Evolutionary conservation across 2,797 vertebrate species (phyloP).

Genomic region (Labroides dimidiatus): DNA sequence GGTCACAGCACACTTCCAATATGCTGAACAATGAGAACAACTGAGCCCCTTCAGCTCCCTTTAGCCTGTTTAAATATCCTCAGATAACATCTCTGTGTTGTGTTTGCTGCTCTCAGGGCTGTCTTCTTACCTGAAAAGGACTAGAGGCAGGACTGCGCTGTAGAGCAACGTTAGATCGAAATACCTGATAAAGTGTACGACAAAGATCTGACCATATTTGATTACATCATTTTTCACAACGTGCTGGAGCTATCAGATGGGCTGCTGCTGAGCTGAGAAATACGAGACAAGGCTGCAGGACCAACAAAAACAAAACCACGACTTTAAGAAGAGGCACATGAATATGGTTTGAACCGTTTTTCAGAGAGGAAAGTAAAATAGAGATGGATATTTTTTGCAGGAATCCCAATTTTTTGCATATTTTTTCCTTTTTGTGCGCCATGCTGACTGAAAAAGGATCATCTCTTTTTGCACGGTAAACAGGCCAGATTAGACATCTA

Average conservation of each 20-base stretch:
- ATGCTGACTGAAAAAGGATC: not conserved
- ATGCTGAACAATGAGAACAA: constrained; percentile 73
- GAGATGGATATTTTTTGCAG: too few species aligned
- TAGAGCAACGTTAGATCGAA: constrained; percentile 43
- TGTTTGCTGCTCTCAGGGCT: constrained; percentile 40
- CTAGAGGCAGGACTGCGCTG: constrained; percentile 40
- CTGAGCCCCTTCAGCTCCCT: constrained; percentile 62
- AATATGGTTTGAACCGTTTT: too few species aligned
- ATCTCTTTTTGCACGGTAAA: not conserved
- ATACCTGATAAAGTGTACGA: constrained; percentile 35
- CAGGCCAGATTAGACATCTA: not conserved
- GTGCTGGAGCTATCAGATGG: constrained; percentile 27
- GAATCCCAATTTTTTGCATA: too few species aligned
- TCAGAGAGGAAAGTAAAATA: too few species aligned
- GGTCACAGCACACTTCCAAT: constrained; percentile 74
- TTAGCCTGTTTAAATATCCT: constrained; percentile 73
- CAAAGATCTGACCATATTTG: constrained; percentile 45
- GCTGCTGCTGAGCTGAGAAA: constrained; percentile 1
- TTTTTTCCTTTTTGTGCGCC: not conserved
- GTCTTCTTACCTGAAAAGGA: constrained; percentile 62
- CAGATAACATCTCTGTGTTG: constrained; percentile 73
- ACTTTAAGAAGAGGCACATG: too few species aligned
- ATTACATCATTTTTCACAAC: constrained; percentile 50
- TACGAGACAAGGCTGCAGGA: not conserved
- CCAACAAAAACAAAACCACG: too few species aligned